Conservation (phyloP, 2,113 vertebrate species). For the Limnothrissa miodon region DNA sequence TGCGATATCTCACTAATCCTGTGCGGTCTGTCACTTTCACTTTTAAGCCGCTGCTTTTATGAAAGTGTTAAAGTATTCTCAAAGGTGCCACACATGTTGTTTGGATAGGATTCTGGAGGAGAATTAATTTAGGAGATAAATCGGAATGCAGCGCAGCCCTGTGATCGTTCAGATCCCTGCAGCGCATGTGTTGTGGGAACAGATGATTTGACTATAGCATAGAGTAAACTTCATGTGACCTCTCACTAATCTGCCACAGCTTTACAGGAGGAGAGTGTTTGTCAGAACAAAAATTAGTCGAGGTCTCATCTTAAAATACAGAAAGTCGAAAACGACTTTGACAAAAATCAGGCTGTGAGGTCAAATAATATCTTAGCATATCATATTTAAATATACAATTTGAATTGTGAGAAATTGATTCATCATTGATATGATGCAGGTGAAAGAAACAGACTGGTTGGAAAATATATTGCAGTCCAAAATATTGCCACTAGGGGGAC, state of each 20-base stretch:
- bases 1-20: conserved; percentile 4
- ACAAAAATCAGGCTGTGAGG: not conserved
- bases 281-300: not conserved
- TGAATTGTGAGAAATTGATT: not conserved
- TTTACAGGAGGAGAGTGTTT: not conserved
- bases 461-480: not conserved
- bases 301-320: not conserved
- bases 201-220: not conserved
- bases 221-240: not conserved
- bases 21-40: conserved; percentile 5
- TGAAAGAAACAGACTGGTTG: not conserved
- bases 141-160: not conserved
- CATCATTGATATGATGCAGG: not conserved
- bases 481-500: not conserved
- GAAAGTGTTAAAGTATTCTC: conserved; percentile 7
- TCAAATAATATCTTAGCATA: not conserved
- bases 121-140: conserved; percentile 16
- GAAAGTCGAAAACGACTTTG: not conserved
- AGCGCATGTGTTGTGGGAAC: not conserved
- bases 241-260: not conserved
- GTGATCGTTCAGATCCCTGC: not conserved
- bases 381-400: not conserved
- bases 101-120: not conserved
- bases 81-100: conserved; percentile 12
- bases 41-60: conserved; percentile 13